These are phyloP conservation scores for Panorpa germanica DNA, from an alignment of 2,888 invertebrate species.

Conservation along the genomic window DNA sequence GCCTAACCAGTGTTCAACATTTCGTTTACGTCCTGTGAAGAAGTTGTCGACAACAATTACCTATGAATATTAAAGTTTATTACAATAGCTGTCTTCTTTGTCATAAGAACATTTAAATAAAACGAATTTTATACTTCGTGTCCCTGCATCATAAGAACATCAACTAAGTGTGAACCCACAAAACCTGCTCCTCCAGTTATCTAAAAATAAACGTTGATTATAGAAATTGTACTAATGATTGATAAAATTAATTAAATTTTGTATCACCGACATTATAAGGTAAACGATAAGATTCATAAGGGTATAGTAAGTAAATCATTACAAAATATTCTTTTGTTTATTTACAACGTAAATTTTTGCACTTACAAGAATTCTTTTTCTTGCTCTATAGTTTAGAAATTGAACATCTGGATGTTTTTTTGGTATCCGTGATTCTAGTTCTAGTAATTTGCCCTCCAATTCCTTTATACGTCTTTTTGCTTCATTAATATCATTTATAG, in stretches of 20 bases:
- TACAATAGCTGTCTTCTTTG: too few relatives aligned
- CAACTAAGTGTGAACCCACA: slow-evolving; percentile 97
- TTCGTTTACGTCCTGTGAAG: slow-evolving; percentile 91
- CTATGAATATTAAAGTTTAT: too few relatives aligned
- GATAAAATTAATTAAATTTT: not conserved
- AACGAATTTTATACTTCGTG: too few relatives aligned
- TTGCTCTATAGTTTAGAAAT: slow-evolving; percentile 76
- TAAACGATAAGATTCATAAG: too few relatives aligned
- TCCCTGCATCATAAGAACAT: slow-evolving; percentile 84
- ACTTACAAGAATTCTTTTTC: slow-evolving; percentile 77
- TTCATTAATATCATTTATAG: slow-evolving; percentile 32
- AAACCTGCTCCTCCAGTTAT: slow-evolving; percentile 95
- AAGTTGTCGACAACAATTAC: slow-evolving; percentile 96
- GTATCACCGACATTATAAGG: too few relatives aligned
- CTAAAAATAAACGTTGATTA: slow-evolving; percentile 23
- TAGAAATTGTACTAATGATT: slow-evolving; percentile 1
- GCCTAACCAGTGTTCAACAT: slow-evolving; percentile 97
- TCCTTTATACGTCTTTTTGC: slow-evolving; percentile 42
- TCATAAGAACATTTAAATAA: too few relatives aligned
- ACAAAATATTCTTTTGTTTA: not conserved
- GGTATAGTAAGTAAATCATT: too few relatives aligned
- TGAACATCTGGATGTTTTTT: slow-evolving; percentile 81
- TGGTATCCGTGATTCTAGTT: slow-evolving; percentile 52
- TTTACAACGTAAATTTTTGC: slow-evolving; percentile 2
- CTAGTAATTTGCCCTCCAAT: slow-evolving; percentile 50